Base-by-base conservation (phyloP, 2,888 invertebrate genomes). In the Campaea margaritaria region DNA sequence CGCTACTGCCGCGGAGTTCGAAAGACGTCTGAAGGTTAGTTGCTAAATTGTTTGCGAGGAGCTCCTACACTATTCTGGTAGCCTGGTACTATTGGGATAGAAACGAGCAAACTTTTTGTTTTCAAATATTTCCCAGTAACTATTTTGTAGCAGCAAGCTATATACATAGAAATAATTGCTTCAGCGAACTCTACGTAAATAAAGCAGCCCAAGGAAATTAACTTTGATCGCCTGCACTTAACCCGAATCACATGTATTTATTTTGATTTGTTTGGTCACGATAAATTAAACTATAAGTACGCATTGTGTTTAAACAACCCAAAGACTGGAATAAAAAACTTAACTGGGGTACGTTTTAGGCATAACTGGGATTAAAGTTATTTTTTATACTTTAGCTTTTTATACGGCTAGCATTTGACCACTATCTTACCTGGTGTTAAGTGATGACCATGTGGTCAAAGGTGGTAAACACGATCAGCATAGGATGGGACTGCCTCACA, bases 61-160 rank as follows among this genome's bases (percentile, higher is more conserved):
- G 75, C 82, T 77, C 82, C 80, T 80, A 81, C 81, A 67, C 69
- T 57, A 43, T 69, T 72, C 73, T 82, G 81, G 41, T 12, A 67
- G 62, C 81, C 79, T 81, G 73, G 82, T 84, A 83, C 77, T 61
- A 52, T 62, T 44, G 28, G 38, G 2, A 34, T 11, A 21, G 21
- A 21, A 21, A 5, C 34, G 34, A 11, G 2, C 2, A 27, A 27
- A 27, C 4, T 7, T 27, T 27, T 27, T 7, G 2, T 27, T 27
- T 27, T 27, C 2, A 27, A 27, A 7, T 27, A 5, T 27, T 27
- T 27, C 7, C 7, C 2, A 27, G 7, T 27, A 5, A 27, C 7
- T 5, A 5, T 27, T 31, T 9, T 7, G 31, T 9, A 31, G 2
- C 31, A 31, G 31, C 31, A 31, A 9, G 1, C 31, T 31, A 9